phyloP scores from a whole-genome alignment of 2,888 invertebrate species.

The Zaprionus bogoriensis region DNA sequence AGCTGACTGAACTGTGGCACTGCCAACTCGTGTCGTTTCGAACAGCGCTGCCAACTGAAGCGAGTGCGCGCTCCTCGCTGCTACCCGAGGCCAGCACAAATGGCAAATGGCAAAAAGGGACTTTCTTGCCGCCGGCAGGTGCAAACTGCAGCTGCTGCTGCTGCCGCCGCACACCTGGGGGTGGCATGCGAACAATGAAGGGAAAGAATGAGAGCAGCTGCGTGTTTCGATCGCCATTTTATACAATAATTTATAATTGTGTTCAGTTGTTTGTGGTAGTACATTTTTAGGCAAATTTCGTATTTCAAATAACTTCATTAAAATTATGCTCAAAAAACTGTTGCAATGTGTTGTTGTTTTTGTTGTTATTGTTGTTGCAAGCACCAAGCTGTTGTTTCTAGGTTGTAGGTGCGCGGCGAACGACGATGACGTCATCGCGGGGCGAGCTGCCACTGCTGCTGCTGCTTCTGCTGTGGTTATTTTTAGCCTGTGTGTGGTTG shows the following conservation, averaged over 20 bases:
- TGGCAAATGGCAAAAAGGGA: too few relatives aligned
- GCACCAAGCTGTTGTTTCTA: neutral
- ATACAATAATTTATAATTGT: constrained; percentile 62
- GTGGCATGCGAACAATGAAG: constrained; percentile 1
- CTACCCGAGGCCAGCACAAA: neutral
- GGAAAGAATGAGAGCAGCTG: constrained; percentile 4
- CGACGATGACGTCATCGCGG: constrained; percentile 15
- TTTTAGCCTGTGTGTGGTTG: constrained; percentile 30
- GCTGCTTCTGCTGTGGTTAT: constrained; percentile 28
- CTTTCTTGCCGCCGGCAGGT: constrained; percentile 8
- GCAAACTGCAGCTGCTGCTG: constrained; percentile 2
- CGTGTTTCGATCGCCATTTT: constrained; percentile 51
- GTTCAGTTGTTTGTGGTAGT: constrained; percentile 38
- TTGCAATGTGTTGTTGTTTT: constrained; percentile 10
- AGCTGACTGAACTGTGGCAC: neutral
- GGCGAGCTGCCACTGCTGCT: constrained; percentile 15
- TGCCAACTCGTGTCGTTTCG: constrained; percentile 18
- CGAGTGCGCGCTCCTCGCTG: too few relatives aligned
- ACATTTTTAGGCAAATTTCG: constrained; percentile 48
- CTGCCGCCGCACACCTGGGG: neutral
- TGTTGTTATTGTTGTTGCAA: constrained; percentile 4
- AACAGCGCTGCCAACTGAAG: neutral
- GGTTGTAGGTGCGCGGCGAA: neutral
- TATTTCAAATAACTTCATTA: constrained; percentile 52
- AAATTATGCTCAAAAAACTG: constrained; percentile 45